Base-by-base conservation (phyloP, 2,113 vertebrate species). In the Phyllostomus hastatus region DNA sequence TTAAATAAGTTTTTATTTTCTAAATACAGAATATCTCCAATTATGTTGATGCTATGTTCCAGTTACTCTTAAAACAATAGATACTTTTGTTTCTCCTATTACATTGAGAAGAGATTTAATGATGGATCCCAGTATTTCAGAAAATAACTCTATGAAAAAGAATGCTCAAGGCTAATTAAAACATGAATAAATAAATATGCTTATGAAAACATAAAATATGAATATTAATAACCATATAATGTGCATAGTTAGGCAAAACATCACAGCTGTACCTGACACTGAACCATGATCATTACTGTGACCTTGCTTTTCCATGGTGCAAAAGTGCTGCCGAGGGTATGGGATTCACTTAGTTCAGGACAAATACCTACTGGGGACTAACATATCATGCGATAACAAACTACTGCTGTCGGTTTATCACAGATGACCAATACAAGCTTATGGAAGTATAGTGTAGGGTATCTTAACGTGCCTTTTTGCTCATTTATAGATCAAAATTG, bases 1-100 rank as follows among this genome's bases (percentile, higher is more conserved):
- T 82, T 94, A 78, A 84, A 64, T 91, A 78, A 50, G 5, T 24
- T 91, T 95, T 85, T 80, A 17, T 73, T 88, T 95, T 84, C 69
- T 76, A 35, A 52, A 67, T 69, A 59, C 1, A 52, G 6, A 93
- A 70, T 76, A 10, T 6, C 86, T 69, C 24, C 50, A 86, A 31
- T 66, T 80, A 83, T 54, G 3, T 61, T 61, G 38, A 52, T 72
- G 4, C 5, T 69, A 48, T 83, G 2, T 80, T 83, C 17, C 28
- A 79, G 11, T 67, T 73, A 50, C 17, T 75, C 48, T 80, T 67
- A n/a, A 54, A 90, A 66, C 15, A 86, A 22, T 7, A 88, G 41
- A 38, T 88, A 83, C 16, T 50, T 31, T 88, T 16, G 1, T 28
- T 80, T 31, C 8, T 92, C 24, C 7, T 69, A 48, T 88, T n/a